These are phyloP conservation scores for Epinotia nisella DNA, from an alignment of 2,888 invertebrate species.

Conservation along the genomic window DNA sequence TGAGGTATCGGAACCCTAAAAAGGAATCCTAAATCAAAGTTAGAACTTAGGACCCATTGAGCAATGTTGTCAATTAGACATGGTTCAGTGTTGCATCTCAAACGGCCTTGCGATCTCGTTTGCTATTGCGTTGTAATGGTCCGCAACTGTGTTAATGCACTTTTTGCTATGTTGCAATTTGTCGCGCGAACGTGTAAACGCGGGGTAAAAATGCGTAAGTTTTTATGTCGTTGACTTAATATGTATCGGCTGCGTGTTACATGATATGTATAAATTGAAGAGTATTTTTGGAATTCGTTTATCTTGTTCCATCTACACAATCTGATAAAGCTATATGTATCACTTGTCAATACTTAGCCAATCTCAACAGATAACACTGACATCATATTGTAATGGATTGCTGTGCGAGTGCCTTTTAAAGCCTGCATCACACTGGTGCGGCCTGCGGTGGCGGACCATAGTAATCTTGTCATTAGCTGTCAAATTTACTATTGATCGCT, in stretches of 20 bases:
- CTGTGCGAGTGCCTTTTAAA: no score
- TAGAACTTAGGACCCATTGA: no score
- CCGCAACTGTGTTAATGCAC: constrained; percentile 14
- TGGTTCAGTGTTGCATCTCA: not conserved
- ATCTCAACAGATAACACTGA: not conserved
- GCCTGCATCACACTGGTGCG: no score
- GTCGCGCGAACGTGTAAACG: not conserved
- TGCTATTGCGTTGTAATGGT: not conserved
- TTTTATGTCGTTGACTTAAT: no score
- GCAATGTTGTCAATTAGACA: no score
- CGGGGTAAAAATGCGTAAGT: no score
- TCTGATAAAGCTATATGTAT: constrained; percentile 8
- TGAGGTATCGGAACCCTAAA: no score
- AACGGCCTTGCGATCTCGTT: constrained; percentile 2
- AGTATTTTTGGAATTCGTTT: not conserved
- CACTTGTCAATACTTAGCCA: constrained; percentile 12
- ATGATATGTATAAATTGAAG: not conserved
- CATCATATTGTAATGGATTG: constrained; percentile 13
- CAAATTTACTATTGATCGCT: no score
- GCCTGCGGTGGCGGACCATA: no score
- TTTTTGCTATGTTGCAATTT: constrained; percentile 33
- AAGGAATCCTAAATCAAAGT: no score
- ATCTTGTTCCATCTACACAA: not conserved
- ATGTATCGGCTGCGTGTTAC: not conserved
- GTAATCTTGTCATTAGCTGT: no score